Evolutionary conservation across 2,797 vertebrate species (phyloP).

Genomic region (Sebastes nivosus): DNA sequence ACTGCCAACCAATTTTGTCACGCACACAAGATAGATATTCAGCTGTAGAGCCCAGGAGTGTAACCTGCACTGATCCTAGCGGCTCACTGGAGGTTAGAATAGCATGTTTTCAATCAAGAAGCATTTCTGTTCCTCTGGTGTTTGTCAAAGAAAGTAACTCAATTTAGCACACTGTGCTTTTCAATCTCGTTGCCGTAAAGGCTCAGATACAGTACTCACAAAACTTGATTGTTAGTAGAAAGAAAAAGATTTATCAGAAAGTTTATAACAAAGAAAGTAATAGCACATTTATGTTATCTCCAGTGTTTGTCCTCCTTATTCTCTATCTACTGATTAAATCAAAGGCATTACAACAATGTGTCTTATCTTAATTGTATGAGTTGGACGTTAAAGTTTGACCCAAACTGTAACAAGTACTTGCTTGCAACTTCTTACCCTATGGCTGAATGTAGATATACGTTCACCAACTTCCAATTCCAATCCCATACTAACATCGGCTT

Average conservation of each 20-base stretch:
- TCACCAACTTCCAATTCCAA: background rate
- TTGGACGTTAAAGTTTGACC: background rate
- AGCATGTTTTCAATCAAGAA: slow-evolving; percentile 16
- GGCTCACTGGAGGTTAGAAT: background rate
- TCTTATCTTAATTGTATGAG: background rate
- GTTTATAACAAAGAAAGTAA: background rate
- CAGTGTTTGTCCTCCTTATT: background rate
- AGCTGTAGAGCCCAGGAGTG: background rate
- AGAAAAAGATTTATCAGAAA: background rate
- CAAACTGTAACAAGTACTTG: background rate
- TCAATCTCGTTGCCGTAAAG: slow-evolving; percentile 8
- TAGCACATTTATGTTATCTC: background rate
- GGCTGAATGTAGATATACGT: background rate
- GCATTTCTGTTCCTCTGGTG: background rate
- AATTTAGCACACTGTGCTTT: slow-evolving; percentile 11
- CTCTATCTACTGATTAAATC: background rate
- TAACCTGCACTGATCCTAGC: slow-evolving; percentile 6
- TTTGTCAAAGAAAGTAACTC: slow-evolving; percentile 12
- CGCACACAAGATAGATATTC: slow-evolving; percentile 11
- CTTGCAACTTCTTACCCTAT: background rate
- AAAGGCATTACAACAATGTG: background rate
- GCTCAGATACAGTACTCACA: background rate
- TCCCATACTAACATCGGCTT: background rate
- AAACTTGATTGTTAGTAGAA: background rate
- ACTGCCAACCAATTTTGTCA: slow-evolving; percentile 17